Base-by-base conservation (phyloP, 2,797 vertebrate genomes). In the Sphenopsis melanotis region DNA sequence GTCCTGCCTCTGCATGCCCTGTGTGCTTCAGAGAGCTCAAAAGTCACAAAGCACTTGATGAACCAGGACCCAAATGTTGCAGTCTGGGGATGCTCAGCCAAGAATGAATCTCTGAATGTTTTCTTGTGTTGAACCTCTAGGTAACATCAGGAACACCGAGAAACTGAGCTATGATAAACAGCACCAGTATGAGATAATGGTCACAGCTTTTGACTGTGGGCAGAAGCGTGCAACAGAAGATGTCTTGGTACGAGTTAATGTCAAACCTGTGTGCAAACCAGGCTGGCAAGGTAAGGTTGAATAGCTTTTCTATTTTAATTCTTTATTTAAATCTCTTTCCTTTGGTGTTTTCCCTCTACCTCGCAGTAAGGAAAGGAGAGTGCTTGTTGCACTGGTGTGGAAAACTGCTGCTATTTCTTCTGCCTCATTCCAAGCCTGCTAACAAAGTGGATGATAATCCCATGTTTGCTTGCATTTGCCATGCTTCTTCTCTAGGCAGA, bases 121-220 rank as follows among this genome's bases (percentile, higher is more conserved):
- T 22, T 56, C 44, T 63, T 87, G 3, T 36, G 2, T 95, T 96
- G 63, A 86, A 92, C 84, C 84, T 85, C 15, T 87, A 99, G 99
- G 99, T 80, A 99, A 99, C 96, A 99, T 99, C 97, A 98, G 99
- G 84, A 99, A 99, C 97, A 99, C 99, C 0, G 99, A 99, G 97
- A 99, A 99, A 88, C 98, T 99, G 93, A 99, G 94, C 97, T 99
- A 98, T 36, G 99, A 99, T 93, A 98, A 97, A 36, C 98, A 99
- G 90, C 98, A 96, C 83, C 98, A 98, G 96, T 99, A 99, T n/a
- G 98, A 99, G 97, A 98, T 99, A 96, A 98, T 98, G 97, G 99
- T 99, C 89, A 99, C 99, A 1, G 99, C 99, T 39, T 99, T 98
- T 57, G 99, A 99, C 97, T 99, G 99, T 15, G 99, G 99, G 49